phyloP scores from a whole-genome alignment of 1,140 invertebrate species.

The Pseudomyrmex sp. region DNA sequence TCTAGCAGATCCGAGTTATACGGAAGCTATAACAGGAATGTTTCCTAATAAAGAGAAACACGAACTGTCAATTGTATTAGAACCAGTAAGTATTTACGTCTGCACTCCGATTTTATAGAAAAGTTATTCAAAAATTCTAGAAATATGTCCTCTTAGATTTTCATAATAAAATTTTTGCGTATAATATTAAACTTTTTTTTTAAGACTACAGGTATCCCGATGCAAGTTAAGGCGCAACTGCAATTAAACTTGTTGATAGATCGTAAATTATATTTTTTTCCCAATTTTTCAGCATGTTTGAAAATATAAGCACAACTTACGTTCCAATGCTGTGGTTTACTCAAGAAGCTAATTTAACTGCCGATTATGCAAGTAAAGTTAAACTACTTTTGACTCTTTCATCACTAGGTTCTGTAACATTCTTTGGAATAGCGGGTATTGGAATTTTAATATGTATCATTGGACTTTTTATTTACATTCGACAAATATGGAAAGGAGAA shows the following conservation, averaged over 20 bases:
- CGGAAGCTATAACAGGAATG: constrained; percentile 89
- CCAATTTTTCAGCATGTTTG: constrained; percentile 84
- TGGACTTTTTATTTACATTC: constrained; percentile 78
- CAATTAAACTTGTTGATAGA: constrained; percentile 91
- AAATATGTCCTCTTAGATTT: no score
- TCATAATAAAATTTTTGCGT: no score
- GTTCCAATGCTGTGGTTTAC: constrained; percentile 92
- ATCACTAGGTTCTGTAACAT: constrained; percentile 85
- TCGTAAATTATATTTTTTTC: constrained; percentile 69
- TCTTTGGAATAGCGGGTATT: constrained; percentile 84
- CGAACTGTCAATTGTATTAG: constrained; percentile 89
- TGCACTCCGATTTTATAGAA: no score
- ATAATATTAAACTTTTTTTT: constrained; percentile 49
- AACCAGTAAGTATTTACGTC: constrained; percentile 86
- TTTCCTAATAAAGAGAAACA: constrained; percentile 89
- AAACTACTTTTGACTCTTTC: constrained; percentile 85
- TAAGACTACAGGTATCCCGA: constrained; percentile 88
- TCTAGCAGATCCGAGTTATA: constrained; percentile 89
- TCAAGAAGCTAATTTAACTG: constrained; percentile 88
- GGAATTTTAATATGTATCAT: constrained; percentile 84
- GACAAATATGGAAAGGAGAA: constrained; percentile 64
- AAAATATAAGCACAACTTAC: constrained; percentile 86
- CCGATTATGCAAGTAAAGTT: constrained; percentile 86
- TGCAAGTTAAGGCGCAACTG: constrained; percentile 88
- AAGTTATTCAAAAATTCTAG: no score